A percentile compares a stretch with the other conserved stretches of the same genome.
Evolutionary conservation across 2,888 invertebrate genomes (phyloP).

Genomic region (Philopedon plagiatum): DNA sequence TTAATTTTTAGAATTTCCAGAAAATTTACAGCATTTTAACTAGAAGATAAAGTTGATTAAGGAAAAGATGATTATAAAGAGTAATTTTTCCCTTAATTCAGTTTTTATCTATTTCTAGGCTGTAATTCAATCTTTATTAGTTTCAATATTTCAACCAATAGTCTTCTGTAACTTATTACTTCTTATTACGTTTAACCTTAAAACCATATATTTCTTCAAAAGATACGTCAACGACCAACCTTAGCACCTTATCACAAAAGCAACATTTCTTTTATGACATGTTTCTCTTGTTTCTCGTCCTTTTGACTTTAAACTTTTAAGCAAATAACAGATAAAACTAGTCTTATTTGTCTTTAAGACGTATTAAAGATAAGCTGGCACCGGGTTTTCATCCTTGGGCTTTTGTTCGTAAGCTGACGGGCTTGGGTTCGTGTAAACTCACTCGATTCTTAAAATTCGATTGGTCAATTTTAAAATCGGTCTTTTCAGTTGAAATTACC

Average conservation of each 20-base stretch:
- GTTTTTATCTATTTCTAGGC: too few species aligned
- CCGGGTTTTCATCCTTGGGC: neutral
- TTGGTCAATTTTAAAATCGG: neutral
- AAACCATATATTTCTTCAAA: neutral
- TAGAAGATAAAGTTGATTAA: too few species aligned
- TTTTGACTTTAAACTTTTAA: slow-evolving; percentile 31
- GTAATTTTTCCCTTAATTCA: too few species aligned
- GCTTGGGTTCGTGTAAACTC: neutral
- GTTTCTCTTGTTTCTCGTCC: neutral
- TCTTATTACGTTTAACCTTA: neutral
- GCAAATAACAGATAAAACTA: slow-evolving; percentile 31
- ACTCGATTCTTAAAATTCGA: too few species aligned
- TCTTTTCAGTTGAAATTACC: neutral
- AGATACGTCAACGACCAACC: neutral
- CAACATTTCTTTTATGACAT: slow-evolving; percentile 21
- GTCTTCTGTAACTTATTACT: too few species aligned
- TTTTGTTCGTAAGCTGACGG: neutral
- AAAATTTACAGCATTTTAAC: too few species aligned
- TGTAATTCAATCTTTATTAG: too few species aligned
- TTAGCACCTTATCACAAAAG: slow-evolving; percentile 6
- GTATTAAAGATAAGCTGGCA: slow-evolving; percentile 10
- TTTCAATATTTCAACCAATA: too few species aligned
- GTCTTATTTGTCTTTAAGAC: slow-evolving; percentile 34
- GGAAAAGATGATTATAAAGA: too few species aligned
- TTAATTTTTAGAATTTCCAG: too few species aligned